Evolutionary conservation across 2,113 vertebrate species (phyloP).

Genomic region (Callocephalon fimbriatum): DNA sequence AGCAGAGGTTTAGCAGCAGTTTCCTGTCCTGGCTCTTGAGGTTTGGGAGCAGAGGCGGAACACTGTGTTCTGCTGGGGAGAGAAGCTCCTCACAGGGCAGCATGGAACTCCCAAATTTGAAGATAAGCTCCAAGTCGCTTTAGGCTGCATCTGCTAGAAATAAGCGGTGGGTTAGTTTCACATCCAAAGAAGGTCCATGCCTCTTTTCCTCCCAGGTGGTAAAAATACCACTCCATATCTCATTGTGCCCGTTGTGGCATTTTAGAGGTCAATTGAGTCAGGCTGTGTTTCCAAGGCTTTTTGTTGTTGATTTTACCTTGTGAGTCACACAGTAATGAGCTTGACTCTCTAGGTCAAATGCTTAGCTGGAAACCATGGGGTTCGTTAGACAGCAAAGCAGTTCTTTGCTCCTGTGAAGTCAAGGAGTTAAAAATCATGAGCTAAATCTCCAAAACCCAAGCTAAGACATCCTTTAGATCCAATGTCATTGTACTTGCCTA

Average conservation of each 20-base stretch:
- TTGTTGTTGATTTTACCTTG: background rate
- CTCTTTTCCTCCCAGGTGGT: background rate
- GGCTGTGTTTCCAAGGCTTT: background rate
- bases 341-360: background rate
- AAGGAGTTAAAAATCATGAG: background rate
- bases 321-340: background rate
- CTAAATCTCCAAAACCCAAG: background rate
- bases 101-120: background rate
- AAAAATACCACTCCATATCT: background rate
- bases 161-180: background rate
- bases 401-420: background rate
- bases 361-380: background rate
- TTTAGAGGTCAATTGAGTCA: background rate
- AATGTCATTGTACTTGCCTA: too few species aligned
- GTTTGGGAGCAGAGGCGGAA: too few species aligned
- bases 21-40: too few species aligned
- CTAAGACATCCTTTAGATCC: background rate
- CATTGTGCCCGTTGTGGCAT: background rate
- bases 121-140: background rate
- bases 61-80: too few species aligned
- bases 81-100: background rate
- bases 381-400: background rate
- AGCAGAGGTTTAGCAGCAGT: too few species aligned
- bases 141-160: background rate
- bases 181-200: background rate